Percentiles rank a stretch among this genome's conserved stretches.
Conservation (phyloP, 1,140 invertebrate species). For the Temnothorax nylanderi region DNA sequence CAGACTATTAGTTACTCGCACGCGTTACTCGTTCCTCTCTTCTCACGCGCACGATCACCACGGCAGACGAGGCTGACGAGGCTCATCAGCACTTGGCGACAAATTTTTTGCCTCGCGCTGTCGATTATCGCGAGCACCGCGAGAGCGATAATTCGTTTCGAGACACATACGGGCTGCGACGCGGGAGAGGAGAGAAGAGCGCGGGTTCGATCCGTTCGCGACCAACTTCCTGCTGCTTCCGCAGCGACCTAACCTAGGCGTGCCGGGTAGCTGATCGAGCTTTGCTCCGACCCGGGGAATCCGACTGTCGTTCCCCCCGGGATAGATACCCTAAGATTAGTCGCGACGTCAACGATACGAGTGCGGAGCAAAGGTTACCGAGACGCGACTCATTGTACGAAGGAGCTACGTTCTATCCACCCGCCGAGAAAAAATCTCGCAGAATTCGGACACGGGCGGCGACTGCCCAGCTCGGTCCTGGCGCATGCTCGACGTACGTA, state of each 20-base stretch:
- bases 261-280: conserved; percentile 1
- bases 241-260: conserved; percentile 38
- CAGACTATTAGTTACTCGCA: not conserved
- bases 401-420: not conserved
- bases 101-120: not conserved
- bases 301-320: not conserved
- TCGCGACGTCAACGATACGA: not conserved
- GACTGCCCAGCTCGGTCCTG: not conserved
- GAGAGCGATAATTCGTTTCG: not conserved
- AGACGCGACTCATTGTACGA: conserved; percentile 1
- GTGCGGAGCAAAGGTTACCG: not conserved
- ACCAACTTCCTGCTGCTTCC: conserved; percentile 22
- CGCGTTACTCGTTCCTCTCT: not conserved
- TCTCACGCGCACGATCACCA: not conserved
- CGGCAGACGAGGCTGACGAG: not conserved
- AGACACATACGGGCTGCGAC: not conserved
- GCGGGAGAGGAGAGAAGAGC: not conserved
- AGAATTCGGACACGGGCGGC: conserved; percentile 38
- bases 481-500: conserved; percentile 47
- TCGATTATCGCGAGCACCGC: not conserved
- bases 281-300: too few species aligned
- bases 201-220: conserved; percentile 33
- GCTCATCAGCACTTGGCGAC: not conserved
- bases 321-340: too few species aligned
- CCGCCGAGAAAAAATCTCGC: not conserved